Conservation (phyloP, 2,113 vertebrate genomes). For the Felis chaus region DNA sequence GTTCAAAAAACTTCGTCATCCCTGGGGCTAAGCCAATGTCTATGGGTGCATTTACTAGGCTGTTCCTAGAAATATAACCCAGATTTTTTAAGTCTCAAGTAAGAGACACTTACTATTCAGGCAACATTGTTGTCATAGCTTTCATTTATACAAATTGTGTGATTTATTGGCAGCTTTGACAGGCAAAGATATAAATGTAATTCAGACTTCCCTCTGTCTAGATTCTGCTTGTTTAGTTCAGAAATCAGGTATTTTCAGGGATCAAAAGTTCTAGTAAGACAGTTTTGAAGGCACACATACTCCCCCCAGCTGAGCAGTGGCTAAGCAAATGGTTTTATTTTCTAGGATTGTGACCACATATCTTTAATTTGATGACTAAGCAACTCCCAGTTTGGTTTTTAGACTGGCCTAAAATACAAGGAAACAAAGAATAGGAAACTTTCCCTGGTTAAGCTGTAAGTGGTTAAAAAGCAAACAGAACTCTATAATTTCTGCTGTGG, state of each 20-base stretch:
- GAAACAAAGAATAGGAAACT: slow-evolving; percentile 8
- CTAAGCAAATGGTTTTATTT: not conserved
- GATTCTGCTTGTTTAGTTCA: not conserved
- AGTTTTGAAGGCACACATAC: not conserved
- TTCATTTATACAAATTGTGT: not conserved
- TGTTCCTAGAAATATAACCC: slow-evolving; percentile 45
- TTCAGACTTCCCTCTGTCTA: not conserved
- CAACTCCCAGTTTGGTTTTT: not conserved
- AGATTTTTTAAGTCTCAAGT: not conserved
- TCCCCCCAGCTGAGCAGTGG: not conserved
- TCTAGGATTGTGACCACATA: not conserved
- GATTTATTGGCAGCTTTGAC: not conserved
- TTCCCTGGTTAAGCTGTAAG: not conserved
- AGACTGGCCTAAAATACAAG: not conserved
- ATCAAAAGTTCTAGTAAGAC: not conserved
- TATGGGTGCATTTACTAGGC: not conserved
- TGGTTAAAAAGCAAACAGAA: not conserved
- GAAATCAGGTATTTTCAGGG: not conserved
- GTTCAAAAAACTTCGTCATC: slow-evolving; percentile 34
- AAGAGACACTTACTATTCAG: not conserved
- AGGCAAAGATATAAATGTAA: not conserved
- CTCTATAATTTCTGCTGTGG: not conserved
- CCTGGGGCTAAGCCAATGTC: slow-evolving; percentile 15
- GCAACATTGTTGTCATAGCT: not conserved
- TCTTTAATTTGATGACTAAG: not conserved